Conservation (phyloP, 2,797 vertebrate genomes). For the Pangasius macronema region DNA sequence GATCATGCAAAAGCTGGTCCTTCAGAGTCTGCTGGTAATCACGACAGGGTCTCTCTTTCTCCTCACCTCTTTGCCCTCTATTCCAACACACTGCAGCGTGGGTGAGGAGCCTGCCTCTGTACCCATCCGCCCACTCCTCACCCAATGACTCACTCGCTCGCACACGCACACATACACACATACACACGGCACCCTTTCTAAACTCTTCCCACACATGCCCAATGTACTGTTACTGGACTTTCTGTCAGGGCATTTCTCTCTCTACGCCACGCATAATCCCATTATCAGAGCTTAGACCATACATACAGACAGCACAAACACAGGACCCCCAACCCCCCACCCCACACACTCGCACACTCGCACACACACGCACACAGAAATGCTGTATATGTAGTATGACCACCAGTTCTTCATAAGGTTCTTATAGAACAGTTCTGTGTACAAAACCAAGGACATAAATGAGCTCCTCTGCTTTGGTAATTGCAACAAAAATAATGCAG, state of each 20-base stretch:
- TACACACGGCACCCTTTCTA: conserved; percentile 65
- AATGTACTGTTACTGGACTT: conserved; percentile 68
- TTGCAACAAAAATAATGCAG: conserved; percentile 44
- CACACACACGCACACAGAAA: conserved; percentile 22
- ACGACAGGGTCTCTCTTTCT: conserved; percentile 32
- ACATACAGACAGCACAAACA: conserved; percentile 3
- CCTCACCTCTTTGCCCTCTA: conserved; percentile 48
- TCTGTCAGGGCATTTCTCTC: conserved; percentile 57
- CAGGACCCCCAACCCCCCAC: neutral
- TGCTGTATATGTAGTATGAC: conserved; percentile 7
- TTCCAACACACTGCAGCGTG: conserved; percentile 47
- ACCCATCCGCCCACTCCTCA: conserved; percentile 48
- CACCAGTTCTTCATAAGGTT: neutral
- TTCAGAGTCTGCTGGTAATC: conserved; percentile 27
- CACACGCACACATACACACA: conserved; percentile 50
- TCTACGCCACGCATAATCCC: conserved; percentile 12
- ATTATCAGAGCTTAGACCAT: conserved; percentile 11
- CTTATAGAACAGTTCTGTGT: neutral
- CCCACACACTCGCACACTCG: conserved; percentile 21
- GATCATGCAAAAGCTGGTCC: conserved; percentile 23
- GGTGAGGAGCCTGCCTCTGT: conserved; percentile 51
- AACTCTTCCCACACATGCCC: conserved; percentile 72
- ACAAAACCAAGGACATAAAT: conserved; percentile 28
- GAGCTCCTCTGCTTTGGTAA: conserved; percentile 39
- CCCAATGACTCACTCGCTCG: conserved; percentile 47